Conservation (phyloP, 2,888 invertebrate genomes). For the Leptarthrus brevirostris region DNA sequence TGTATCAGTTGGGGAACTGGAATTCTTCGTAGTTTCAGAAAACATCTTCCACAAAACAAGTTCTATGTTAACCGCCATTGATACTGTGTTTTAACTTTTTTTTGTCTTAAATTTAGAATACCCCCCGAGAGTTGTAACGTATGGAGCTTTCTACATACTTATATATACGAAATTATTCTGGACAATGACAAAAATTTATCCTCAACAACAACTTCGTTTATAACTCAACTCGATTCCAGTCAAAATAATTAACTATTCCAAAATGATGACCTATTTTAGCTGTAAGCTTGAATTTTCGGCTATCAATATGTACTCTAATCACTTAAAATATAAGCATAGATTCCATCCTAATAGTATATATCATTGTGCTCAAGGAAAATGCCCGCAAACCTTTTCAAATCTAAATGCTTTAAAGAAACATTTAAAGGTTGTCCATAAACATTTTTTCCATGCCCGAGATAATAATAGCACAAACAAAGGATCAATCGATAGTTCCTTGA, state of each 20-base stretch:
- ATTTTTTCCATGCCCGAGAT: too few relatives aligned
- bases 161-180: neutral
- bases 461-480: too few relatives aligned
- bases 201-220: neutral
- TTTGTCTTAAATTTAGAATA: slow-evolving; percentile 4
- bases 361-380: neutral
- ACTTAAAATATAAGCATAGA: neutral
- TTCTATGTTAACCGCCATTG: neutral
- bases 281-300: too few relatives aligned
- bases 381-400: slow-evolving; percentile 2
- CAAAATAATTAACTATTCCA: neutral
- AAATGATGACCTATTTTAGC: neutral
- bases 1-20: neutral
- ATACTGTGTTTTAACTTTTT: neutral
- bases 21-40: neutral
- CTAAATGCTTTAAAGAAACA: neutral
- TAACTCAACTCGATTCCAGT: neutral
- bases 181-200: neutral
- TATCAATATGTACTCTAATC: neutral
- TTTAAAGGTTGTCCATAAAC: neutral
- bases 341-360: neutral
- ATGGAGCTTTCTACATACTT: neutral
- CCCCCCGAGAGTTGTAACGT: too few relatives aligned
- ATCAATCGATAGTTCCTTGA: too few relatives aligned
- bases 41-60: neutral